Evolutionary conservation across 2,113 vertebrate genomes (phyloP), one percentile per base, ranked within the genome.

Genomic region (Marmota monax): DNA sequence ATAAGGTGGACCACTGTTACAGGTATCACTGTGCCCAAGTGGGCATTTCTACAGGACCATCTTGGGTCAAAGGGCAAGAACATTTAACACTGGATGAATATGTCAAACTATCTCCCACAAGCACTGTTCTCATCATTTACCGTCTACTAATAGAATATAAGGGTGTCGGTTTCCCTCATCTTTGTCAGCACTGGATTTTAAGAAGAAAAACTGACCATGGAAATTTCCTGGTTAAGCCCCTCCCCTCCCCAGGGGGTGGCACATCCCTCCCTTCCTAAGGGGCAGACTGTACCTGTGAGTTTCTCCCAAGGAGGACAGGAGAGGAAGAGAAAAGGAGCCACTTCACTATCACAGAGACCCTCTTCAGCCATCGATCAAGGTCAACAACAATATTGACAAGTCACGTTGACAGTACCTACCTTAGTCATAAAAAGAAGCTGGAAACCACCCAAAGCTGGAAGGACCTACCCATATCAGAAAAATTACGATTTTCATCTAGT

Each of bases 151-250:
- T 8, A 45, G 48, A 73, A 25, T 34, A 34, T 2, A 32, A 88
- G n/a, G 48, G 29, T 32, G 72, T 70, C 53, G 91, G 1, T 73
- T 67, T 37, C 25, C 69, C 27, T 37, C 17, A 42, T 70, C 39
- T 74, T 73, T 53, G n/a, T 74, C 93, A 78, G 84, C 69, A 84
- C n/a, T 67, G 34, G 32, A 53, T 85, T 96, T 91, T 34, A 95
- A 74, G 37, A 85, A 72, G 56, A 85, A 79, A 84, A 56, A 4
- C 56, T 80, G 8, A 25, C 14, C 8, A 1, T 32, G 79, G 5
- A 22, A 67, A 85, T 90, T 42, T 96, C 27, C 29, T 85, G 42
- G 39, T 48, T 23, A 79, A 88, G 72, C 37, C 51, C 13, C 32
- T 79, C 12, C 32, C 42, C 18, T n/a, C 45, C 56, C 42, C 48